phyloP scores from a whole-genome alignment of 2,888 invertebrate genomes.

The Chymomyza fuscimana region DNA sequence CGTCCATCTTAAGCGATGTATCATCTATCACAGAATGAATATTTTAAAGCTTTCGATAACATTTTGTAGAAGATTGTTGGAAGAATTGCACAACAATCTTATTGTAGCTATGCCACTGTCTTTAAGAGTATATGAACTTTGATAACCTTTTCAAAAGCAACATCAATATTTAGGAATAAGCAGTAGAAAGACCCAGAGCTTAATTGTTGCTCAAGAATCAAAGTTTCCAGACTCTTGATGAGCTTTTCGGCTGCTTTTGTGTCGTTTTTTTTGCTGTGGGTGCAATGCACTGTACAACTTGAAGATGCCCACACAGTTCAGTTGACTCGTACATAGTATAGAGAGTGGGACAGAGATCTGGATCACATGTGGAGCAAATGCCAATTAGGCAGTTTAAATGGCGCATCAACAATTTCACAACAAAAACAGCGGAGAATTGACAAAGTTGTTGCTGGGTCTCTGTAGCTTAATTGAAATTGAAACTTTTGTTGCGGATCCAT shows the following conservation, averaged over 20 bases:
- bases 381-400: constrained; percentile 63
- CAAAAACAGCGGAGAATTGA: neutral
- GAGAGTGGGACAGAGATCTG: neutral
- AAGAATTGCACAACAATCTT: too few relatives aligned
- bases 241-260: neutral
- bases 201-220: neutral
- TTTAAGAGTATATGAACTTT: neutral
- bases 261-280: neutral
- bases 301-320: neutral
- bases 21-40: too few relatives aligned
- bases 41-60: too few relatives aligned
- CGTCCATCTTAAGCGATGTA: too few relatives aligned
- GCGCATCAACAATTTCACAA: constrained; percentile 64
- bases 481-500: constrained; percentile 28
- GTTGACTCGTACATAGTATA: neutral
- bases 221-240: too few relatives aligned
- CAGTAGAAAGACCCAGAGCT: neutral
- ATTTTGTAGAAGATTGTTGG: too few relatives aligned
- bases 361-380: constrained; percentile 48
- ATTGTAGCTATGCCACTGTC: neutral
- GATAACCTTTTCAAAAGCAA: neutral
- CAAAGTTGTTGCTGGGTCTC: neutral
- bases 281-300: neutral
- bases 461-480: constrained; percentile 68
- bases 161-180: neutral